These are phyloP conservation scores for Tiliacea citrago DNA, from an alignment of 2,888 invertebrate species.

Conservation along the genomic window DNA sequence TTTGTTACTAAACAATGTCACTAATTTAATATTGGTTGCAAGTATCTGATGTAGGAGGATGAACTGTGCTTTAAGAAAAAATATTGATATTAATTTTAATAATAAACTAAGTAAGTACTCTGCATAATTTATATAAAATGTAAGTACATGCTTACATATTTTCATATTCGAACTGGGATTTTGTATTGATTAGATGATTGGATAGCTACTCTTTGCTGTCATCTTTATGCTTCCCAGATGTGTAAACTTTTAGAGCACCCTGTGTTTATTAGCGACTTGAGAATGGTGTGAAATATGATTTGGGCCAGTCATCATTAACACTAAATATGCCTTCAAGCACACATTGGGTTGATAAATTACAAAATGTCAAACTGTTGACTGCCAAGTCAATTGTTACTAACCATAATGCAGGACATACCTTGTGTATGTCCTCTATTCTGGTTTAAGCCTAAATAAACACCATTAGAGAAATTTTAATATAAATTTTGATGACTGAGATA, in stretches of 20 bases:
- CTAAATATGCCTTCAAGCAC: conserved; percentile 10
- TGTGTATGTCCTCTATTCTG: conserved; percentile 22
- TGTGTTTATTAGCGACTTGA: conserved; percentile 11
- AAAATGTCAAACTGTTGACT: conserved; percentile 4
- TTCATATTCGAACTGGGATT: neutral
- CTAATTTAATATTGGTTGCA: conserved; percentile 44
- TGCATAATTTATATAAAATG: conserved; percentile 17
- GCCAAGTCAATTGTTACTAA: conserved; percentile 12
- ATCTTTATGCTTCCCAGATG: conserved; percentile 4
- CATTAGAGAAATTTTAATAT: conserved; percentile 31
- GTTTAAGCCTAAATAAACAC: conserved; percentile 19
- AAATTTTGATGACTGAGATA: conserved; percentile 68
- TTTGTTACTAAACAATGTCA: conserved; percentile 52
- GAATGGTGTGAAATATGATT: conserved; percentile 16
- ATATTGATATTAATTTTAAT: conserved; percentile 18
- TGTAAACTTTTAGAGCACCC: conserved; percentile 13
- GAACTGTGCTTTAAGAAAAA: conserved; percentile 24
- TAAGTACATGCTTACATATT: conserved; percentile 20
- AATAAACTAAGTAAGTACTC: conserved; percentile 32
- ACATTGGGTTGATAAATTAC: conserved; percentile 6
- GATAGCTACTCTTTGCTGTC: conserved; percentile 15
- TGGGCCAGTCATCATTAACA: conserved; percentile 15
- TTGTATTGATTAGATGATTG: conserved; percentile 13
- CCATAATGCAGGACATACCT: neutral
- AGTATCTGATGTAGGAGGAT: conserved; percentile 9